Evolutionary conservation across 2,113 vertebrate genomes (phyloP).

Genomic region (Sceloporus undulatus): DNA sequence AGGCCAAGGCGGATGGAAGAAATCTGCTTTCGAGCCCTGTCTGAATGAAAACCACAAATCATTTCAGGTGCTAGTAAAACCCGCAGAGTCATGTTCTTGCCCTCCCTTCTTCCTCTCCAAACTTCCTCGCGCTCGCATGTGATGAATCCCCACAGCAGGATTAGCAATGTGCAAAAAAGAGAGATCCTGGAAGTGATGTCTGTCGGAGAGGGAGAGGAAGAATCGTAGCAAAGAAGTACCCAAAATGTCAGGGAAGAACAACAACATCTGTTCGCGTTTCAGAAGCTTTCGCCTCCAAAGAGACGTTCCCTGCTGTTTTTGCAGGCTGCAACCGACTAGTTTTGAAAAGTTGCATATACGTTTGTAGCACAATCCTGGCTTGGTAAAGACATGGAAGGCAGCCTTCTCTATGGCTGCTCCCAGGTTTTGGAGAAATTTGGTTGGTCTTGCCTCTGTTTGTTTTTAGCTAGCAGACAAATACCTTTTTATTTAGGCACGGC

Average conservation of each 20-base stretch:
- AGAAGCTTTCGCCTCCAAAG: conserved; percentile 36
- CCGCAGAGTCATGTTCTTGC: conserved; percentile 19
- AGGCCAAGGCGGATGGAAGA: not conserved
- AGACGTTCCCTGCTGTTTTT: not conserved
- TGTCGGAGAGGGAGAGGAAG: not conserved
- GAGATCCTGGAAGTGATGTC: conserved; percentile 30
- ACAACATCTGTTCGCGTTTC: conserved; percentile 53
- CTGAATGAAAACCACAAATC: conserved; percentile 36
- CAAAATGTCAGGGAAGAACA: not conserved
- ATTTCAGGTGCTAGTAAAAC: conserved; percentile 50
- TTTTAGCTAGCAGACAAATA: no score
- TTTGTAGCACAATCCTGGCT: not conserved
- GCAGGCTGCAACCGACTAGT: not conserved
- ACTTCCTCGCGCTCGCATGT: conserved; percentile 22
- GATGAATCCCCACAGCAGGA: conserved; percentile 16
- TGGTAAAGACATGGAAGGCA: no score
- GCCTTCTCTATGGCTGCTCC: no score
- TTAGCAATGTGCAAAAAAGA: conserved; percentile 47
- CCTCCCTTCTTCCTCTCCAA: conserved; percentile 40
- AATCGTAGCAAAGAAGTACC: not conserved
- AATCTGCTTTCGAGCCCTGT: conserved; percentile 27
- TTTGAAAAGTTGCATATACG: not conserved
- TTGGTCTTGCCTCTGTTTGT: no score
- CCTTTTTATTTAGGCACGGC: no score
- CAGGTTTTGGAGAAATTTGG: no score